A percentile compares a stretch with the other conserved stretches of the same genome.
These are phyloP conservation scores for Drosophila teissieri DNA, from an alignment of 1,140 invertebrate genomes.

Conservation along the genomic window DNA sequence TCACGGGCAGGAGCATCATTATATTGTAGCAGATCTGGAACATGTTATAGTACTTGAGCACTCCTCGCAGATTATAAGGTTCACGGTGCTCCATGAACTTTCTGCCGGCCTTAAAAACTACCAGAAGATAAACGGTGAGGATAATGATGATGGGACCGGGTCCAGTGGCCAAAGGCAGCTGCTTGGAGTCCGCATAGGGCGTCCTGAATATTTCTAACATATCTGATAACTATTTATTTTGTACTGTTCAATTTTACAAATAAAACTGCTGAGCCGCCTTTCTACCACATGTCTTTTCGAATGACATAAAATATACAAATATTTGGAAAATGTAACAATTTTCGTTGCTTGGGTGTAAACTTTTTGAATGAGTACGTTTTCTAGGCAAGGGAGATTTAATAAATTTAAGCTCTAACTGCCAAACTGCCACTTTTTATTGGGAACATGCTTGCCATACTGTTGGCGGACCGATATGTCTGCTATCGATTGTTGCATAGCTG, in stretches of 20 bases:
- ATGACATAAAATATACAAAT: no score
- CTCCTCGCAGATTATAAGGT: conserved; percentile 89
- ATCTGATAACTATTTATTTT: not conserved
- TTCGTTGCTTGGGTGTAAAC: no score
- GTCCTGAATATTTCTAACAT: conserved; percentile 40
- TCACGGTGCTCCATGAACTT: conserved; percentile 92
- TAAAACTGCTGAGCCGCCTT: not conserved
- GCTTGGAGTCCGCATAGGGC: conserved; percentile 39
- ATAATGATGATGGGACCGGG: conserved; percentile 90
- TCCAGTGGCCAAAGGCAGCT: conserved; percentile 88
- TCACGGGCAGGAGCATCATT: conserved; percentile 30
- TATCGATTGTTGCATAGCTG: not conserved
- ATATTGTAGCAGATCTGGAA: conserved; percentile 86
- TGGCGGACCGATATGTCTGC: not conserved
- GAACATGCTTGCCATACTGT: no score
- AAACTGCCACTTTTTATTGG: not conserved
- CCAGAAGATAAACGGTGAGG: conserved; percentile 90
- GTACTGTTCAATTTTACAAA: not conserved
- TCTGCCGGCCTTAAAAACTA: conserved; percentile 87
- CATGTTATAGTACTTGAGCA: conserved; percentile 92
- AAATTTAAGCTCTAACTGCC: no score
- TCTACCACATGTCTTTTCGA: no score
- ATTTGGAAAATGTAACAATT: no score
- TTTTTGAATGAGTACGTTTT: no score
- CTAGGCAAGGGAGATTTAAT: no score